Conservation (phyloP, 2,797 vertebrate species). For the Saxicola maurus region DNA sequence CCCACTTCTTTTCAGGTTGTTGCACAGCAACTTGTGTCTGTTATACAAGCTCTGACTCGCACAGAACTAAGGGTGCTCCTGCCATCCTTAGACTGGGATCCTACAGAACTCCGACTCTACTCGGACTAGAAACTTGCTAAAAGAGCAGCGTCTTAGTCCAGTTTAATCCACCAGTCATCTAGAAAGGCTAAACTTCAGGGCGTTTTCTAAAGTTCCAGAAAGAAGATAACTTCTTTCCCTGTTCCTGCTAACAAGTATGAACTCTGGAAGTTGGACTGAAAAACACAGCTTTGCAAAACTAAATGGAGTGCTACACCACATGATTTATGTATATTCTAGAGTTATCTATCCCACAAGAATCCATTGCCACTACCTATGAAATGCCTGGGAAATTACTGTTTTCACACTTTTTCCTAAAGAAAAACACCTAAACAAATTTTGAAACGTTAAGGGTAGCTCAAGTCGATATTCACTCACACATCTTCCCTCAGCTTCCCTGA, state of each 20-base stretch:
- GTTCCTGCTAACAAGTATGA: neutral
- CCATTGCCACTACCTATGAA: neutral
- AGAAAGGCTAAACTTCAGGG: neutral
- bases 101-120: neutral
- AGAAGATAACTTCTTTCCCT: neutral
- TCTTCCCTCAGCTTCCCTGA: neutral
- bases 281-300: neutral
- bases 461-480: neutral
- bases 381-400: neutral
- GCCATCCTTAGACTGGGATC: neutral
- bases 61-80: neutral
- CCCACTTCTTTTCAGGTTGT: neutral
- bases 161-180: neutral
- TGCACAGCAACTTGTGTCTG: neutral
- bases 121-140: neutral
- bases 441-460: neutral
- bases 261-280: neutral
- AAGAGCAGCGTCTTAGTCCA: neutral
- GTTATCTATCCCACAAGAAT: neutral
- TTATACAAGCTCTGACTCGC: conserved; percentile 11
- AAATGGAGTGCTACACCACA: neutral
- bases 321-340: neutral
- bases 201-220: neutral
- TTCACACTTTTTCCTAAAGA: neutral
- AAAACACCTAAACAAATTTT: neutral